Base-by-base conservation (phyloP, 2,113 vertebrate genomes). In the Urocolius indicus region DNA sequence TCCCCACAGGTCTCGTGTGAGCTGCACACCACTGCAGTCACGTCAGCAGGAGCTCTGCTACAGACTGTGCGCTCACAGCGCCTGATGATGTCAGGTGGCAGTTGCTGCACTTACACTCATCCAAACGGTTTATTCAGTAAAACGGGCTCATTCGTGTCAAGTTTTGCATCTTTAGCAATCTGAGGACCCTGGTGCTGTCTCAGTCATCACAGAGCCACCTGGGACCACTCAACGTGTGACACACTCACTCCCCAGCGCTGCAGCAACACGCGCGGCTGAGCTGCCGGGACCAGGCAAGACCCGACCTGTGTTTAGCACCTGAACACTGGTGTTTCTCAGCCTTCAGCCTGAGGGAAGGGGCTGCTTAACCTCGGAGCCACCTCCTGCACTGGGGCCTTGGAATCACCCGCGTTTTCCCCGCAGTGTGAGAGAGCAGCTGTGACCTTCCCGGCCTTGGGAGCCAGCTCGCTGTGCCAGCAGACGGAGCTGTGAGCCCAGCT, bases 301-400 rank as follows among this genome's bases (percentile, higher is more conserved):
- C 38, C 9, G 38, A 41, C 38, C 38, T 41, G 38, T 41, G 38
- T 41, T 41, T 41, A 41, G 38, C 38, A 41, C 38, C 38, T 41
- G n/a, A 41, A 41, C 38, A 41, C 38, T 41, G 38, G 38, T 41
- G 38, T 41, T 41, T 41, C 38, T 41, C 38, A 41, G 38, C 38
- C 38, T 41, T 41, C 38, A 41, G 59, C 38, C 32, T 3, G 32
- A 14, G 36, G 23, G 41, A 23, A 5, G 1, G 4, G 29, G 18
- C 22, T 11, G 58, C 46, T 3, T 5, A 9, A 6, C 29, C 61
- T 43, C 23, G 1, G 1, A 5, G 74, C 7, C 3, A 29, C 11
- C 17, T 14, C 19, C 34, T 22, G 77, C 34, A 2, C 59, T 0
- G 9, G 10, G 26, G 24, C 5, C 13, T 1, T 30, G 0, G 1